These are phyloP conservation scores for Leptopilina myrica DNA, from an alignment of 2,888 invertebrate species.

Conservation along the genomic window DNA sequence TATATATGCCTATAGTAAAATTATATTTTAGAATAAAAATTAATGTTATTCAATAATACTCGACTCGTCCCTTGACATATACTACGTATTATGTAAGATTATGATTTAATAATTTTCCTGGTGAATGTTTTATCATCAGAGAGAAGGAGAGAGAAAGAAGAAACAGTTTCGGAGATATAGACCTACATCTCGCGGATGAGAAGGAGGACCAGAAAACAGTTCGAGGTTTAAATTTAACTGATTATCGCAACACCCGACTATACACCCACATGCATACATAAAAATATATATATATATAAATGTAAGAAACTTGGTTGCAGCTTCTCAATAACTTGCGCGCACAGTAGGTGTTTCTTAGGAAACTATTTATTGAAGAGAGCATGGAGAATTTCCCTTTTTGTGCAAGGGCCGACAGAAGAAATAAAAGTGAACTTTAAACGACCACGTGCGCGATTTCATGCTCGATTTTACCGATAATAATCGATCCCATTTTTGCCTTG, in stretches of 20 bases:
- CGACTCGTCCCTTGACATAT: no score
- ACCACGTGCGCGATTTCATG: slow-evolving; percentile 6
- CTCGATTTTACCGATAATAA: slow-evolving; percentile 29
- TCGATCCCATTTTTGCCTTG: slow-evolving; percentile 12
- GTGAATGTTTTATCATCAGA: background rate
- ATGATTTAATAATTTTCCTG: slow-evolving; percentile 3
- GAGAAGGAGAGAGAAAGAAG: background rate
- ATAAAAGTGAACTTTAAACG: background rate
- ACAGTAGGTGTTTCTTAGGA: slow-evolving; percentile 34
- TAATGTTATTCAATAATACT: no score
- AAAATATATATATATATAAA: background rate
- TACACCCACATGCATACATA: background rate
- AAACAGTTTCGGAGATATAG: background rate
- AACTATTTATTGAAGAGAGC: background rate
- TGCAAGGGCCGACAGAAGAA: background rate
- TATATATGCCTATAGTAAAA: no score
- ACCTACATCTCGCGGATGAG: slow-evolving; percentile 16
- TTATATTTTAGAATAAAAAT: no score
- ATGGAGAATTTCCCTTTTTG: slow-evolving; percentile 26
- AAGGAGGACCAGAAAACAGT: slow-evolving; percentile 28
- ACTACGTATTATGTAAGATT: no score
- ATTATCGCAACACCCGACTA: slow-evolving; percentile 37
- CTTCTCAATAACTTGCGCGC: background rate
- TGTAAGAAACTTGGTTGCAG: background rate
- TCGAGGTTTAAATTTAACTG: slow-evolving; percentile 38